Conservation (phyloP, 2,113 vertebrate genomes). For the Oncorhynchus masou region DNA sequence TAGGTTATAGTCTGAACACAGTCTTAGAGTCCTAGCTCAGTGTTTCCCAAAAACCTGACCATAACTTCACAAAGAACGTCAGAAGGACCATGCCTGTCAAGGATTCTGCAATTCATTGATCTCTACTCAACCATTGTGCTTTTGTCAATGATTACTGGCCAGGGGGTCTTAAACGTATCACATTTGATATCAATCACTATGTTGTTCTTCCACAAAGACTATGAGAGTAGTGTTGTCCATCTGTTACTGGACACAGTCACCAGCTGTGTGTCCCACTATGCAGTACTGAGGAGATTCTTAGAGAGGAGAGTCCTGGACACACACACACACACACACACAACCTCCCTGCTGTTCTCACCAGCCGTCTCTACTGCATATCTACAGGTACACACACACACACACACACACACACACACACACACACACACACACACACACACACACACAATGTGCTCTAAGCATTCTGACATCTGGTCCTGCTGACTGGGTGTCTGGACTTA, state of each 20-base stretch:
- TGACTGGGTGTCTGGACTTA: slow-evolving; percentile 55
- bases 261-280: not conserved
- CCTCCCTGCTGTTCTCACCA: slow-evolving; percentile 41
- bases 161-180: slow-evolving; percentile 41
- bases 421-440: slow-evolving; percentile 24
- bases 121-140: not conserved
- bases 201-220: slow-evolving; percentile 11
- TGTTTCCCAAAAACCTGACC: no score
- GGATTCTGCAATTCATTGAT: not conserved
- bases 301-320: not conserved
- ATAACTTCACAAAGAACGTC: no score
- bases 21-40: no score
- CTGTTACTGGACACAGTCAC: slow-evolving; percentile 12
- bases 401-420: slow-evolving; percentile 29
- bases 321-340: not conserved
- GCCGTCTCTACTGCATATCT: slow-evolving; percentile 21
- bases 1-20: no score
- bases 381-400: not conserved
- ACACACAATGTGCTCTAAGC: slow-evolving; percentile 37
- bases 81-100: not conserved
- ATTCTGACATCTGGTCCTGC: slow-evolving; percentile 49
- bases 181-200: slow-evolving; percentile 47
- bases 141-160: slow-evolving; percentile 40
- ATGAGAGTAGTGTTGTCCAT: slow-evolving; percentile 13
- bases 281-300: slow-evolving; percentile 1